These are phyloP conservation scores for Ectemnius continuus DNA, from an alignment of 2,888 invertebrate species.

Conservation along the genomic window DNA sequence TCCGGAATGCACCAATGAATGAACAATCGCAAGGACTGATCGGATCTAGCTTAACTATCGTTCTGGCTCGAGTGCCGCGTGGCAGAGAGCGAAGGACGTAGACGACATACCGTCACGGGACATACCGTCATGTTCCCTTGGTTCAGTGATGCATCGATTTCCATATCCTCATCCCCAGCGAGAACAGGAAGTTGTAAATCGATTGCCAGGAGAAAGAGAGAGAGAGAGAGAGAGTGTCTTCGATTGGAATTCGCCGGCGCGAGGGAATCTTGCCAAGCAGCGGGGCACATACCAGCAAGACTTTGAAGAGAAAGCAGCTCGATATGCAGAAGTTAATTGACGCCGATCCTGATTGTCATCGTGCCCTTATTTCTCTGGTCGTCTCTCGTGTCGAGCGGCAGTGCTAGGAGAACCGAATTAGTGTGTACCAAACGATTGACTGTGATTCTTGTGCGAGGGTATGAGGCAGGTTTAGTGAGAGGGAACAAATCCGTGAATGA, in stretches of 20 bases:
- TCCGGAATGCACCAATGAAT: conserved; percentile 87
- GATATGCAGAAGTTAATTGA: too few relatives aligned
- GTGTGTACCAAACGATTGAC: conserved; percentile 58
- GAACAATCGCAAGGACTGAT: conserved; percentile 8
- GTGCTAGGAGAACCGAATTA: conserved; percentile 19
- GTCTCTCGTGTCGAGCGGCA: conserved; percentile 14
- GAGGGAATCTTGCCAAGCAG: neutral
- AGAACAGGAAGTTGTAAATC: too few relatives aligned
- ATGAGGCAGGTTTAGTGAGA: conserved; percentile 17
- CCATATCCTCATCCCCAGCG: neutral
- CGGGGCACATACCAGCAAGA: too few relatives aligned
- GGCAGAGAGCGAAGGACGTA: neutral
- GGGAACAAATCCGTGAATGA: conserved; percentile 39
- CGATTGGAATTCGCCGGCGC: neutral
- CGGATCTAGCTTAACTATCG: conserved; percentile 43
- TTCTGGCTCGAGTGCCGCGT: neutral
- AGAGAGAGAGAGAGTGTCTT: conserved; percentile 3
- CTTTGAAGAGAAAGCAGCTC: too few relatives aligned
- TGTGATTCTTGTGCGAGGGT: conserved; percentile 62
- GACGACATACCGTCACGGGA: neutral
- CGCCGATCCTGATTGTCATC: neutral
- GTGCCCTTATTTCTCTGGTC: neutral
- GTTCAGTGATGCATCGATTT: conserved; percentile 1
- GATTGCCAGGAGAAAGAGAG: neutral
- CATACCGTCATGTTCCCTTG: neutral